phyloP scores from a whole-genome alignment of 2,888 invertebrate species.

The Oligia latruncula region DNA sequence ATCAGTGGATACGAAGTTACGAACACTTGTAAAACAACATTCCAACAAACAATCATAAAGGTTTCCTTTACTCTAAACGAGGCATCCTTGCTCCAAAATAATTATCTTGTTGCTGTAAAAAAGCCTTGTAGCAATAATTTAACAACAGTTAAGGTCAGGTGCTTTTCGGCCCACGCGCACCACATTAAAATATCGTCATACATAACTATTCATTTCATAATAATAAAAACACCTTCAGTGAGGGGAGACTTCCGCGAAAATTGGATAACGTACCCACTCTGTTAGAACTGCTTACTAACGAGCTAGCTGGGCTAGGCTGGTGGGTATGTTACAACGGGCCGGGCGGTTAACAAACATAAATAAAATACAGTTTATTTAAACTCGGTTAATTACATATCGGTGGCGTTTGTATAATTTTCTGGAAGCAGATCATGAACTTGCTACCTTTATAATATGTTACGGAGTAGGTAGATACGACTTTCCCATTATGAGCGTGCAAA shows the following conservation, averaged over 20 bases:
- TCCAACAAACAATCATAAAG: slow-evolving; percentile 14
- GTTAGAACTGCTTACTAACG: background rate
- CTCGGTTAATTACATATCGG: background rate
- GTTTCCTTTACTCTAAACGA: slow-evolving; percentile 28
- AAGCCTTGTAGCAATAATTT: slow-evolving; percentile 33
- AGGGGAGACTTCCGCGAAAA: background rate
- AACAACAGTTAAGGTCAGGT: slow-evolving; percentile 44
- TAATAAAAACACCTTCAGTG: background rate
- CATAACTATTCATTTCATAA: background rate
- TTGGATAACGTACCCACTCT: no score
- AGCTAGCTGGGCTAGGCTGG: background rate
- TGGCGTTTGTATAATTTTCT: background rate
- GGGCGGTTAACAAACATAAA: background rate
- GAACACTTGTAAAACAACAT: slow-evolving; percentile 22
- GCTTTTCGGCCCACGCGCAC: slow-evolving; percentile 20
- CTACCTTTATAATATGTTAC: background rate
- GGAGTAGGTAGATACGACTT: background rate
- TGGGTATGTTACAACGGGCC: background rate
- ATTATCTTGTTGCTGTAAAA: slow-evolving; percentile 44
- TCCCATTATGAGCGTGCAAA: background rate
- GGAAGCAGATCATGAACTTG: background rate
- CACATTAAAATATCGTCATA: background rate
- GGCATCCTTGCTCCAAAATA: slow-evolving; percentile 51
- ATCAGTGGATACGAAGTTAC: background rate
- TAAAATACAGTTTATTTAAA: background rate